Base-by-base conservation (phyloP, 2,888 invertebrate genomes). In the Myopa testacea region DNA sequence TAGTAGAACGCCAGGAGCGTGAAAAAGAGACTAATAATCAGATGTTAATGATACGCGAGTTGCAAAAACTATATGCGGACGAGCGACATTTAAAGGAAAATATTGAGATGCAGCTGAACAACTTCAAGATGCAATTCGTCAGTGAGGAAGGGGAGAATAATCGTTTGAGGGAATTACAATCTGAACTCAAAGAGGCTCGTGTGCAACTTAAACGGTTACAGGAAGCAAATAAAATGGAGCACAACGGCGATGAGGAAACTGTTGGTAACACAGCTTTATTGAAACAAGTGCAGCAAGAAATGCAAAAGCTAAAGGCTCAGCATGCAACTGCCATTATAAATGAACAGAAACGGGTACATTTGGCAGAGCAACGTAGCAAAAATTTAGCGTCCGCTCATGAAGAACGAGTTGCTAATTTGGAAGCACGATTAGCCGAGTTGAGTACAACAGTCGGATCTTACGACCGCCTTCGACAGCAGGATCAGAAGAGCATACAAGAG, bases 21-120 rank as follows among this genome's bases (percentile, higher is more conserved):
- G 96, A 96, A 87, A 94, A 93, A 83, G 95, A 96, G 86, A 93
- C 94, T 79, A 92, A 92, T 76, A 94, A 96, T 86, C 93, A 95
- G 89, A 92, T 93, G 79, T 91, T 94, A 34, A 94, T 95, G 93
- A 90, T 96, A 83, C 93, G 95, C 82, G 96, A 96, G 87, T 88
- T 96, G 10, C 95, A 97, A 85, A 91, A 93, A 84, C 91, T 95
- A 76, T 89, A 96, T 74, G 92, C 93, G 34, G 93, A 93, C 79
- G 96, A 96, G 85, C 92, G 95, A 40, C 93, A 92, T 81, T 91
- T 91, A 0, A 94, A 94, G 85, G 95, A 96, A 85, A 93, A 93
- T 79, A 89, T 95, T 6, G 95, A 96, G 87, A 90, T 90, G 82
- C 92, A 93, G 83, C 80, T 92, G 4, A 91, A 91, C 81, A 91